A percentile compares a stretch with the other conserved stretches of the same genome.
These are phyloP conservation scores for Pteromalus puparum DNA, from an alignment of 1,140 invertebrate species.

Conservation along the genomic window DNA sequence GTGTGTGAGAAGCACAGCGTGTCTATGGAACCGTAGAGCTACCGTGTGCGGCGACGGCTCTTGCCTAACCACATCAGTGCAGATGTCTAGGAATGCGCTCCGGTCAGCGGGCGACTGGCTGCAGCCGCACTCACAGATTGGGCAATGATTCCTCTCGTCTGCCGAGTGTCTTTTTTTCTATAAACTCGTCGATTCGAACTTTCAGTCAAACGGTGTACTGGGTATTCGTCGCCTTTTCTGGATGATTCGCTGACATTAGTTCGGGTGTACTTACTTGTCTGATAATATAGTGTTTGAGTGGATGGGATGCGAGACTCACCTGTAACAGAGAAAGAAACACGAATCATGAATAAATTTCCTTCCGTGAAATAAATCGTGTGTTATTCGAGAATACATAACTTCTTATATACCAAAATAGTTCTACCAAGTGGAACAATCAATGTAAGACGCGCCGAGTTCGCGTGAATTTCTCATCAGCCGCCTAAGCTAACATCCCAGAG, in stretches of 20 bases:
- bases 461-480: background rate
- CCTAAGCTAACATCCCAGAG: background rate
- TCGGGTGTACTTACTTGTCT: too few relatives aligned
- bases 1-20: background rate
- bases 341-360: background rate
- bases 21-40: background rate
- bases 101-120: slow-evolving; percentile 55
- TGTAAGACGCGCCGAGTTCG: background rate
- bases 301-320: slow-evolving; percentile 4
- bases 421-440: background rate
- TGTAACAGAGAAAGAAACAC: slow-evolving; percentile 27
- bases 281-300: too few relatives aligned
- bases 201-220: too few relatives aligned
- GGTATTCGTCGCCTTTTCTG: background rate
- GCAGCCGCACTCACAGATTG: background rate
- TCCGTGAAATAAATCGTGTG: too few relatives aligned
- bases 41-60: background rate
- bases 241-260: background rate
- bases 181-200: background rate
- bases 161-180: background rate
- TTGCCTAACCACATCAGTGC: slow-evolving; percentile 55
- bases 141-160: slow-evolving; percentile 3
- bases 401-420: too few relatives aligned
- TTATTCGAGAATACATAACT: too few relatives aligned
- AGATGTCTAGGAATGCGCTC: slow-evolving; percentile 60